These are phyloP conservation scores for Drosophila mauritiana DNA, from an alignment of 1,140 invertebrate species.

Conservation along the genomic window DNA sequence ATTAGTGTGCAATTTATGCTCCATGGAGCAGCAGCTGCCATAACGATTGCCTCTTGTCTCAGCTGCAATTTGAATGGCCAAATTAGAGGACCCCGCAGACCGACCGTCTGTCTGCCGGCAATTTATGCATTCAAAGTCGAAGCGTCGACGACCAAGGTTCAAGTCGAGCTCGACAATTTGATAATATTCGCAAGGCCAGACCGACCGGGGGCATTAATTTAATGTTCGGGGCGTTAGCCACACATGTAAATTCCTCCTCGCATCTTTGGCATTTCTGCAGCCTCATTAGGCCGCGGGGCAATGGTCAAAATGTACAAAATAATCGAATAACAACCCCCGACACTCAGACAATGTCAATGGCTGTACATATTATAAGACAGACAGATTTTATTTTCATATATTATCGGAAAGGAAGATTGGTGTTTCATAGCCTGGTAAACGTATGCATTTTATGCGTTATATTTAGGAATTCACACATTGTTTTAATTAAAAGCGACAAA, in stretches of 20 bases:
- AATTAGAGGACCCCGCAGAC: slow-evolving; percentile 49
- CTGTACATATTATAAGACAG: slow-evolving; percentile 5
- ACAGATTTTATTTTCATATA: too few relatives aligned
- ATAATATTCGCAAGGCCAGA: slow-evolving; percentile 44
- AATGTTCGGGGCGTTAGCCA: slow-evolving; percentile 60
- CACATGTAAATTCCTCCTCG: slow-evolving; percentile 71
- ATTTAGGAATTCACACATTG: too few relatives aligned
- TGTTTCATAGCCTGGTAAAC: too few relatives aligned
- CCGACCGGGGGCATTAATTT: slow-evolving; percentile 55
- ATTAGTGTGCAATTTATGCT: slow-evolving; percentile 81
- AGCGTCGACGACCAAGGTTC: slow-evolving; percentile 5
- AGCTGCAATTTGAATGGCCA: slow-evolving; percentile 73
- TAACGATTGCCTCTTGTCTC: slow-evolving; percentile 64
- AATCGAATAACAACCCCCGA: slow-evolving; percentile 26
- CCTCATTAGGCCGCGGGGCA: slow-evolving; percentile 36
- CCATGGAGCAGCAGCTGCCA: slow-evolving; percentile 50
- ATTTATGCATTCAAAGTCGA: slow-evolving; percentile 61
- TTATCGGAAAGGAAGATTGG: neutral
- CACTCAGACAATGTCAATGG: slow-evolving; percentile 30
- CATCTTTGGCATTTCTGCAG: slow-evolving; percentile 32
- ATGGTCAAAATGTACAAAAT: neutral
- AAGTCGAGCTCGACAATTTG: slow-evolving; percentile 48
- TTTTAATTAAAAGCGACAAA: too few relatives aligned
- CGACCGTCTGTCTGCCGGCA: slow-evolving; percentile 29
- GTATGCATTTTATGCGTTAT: too few relatives aligned